Evolutionary conservation across 2,888 invertebrate species (phyloP).

Genomic region (Mylabris sibirica): DNA sequence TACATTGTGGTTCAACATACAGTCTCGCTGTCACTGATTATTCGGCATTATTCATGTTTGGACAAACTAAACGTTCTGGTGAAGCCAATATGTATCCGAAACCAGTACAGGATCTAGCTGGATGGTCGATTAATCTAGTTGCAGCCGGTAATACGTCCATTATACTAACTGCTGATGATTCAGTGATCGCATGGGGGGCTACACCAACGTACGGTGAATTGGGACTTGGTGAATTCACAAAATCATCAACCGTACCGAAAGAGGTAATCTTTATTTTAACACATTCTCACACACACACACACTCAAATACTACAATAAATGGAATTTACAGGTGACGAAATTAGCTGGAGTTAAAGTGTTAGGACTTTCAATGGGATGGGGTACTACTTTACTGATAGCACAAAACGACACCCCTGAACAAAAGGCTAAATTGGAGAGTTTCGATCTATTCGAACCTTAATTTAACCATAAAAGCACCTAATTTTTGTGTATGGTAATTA

Average conservation of each 20-base stretch:
- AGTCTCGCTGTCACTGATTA: slow-evolving; percentile 84
- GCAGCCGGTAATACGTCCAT: slow-evolving; percentile 85
- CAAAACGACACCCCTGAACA: slow-evolving; percentile 72
- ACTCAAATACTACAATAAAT: too few species aligned
- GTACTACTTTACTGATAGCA: slow-evolving; percentile 80
- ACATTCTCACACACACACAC: too few species aligned
- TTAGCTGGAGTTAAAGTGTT: slow-evolving; percentile 79
- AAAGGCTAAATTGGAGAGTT: slow-evolving; percentile 66
- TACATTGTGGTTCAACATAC: slow-evolving; percentile 86
- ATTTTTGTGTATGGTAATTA: not conserved
- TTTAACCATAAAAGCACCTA: not conserved
- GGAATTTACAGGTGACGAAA: slow-evolving; percentile 61
- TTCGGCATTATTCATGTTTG: slow-evolving; percentile 82
- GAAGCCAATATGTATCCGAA: slow-evolving; percentile 98
- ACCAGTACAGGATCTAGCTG: slow-evolving; percentile 90
- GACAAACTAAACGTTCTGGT: slow-evolving; percentile 90
- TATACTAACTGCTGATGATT: slow-evolving; percentile 88
- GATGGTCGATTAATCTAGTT: slow-evolving; percentile 88
- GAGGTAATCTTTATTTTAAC: slow-evolving; percentile 67
- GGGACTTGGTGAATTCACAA: slow-evolving; percentile 84
- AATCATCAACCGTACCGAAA: slow-evolving; percentile 88
- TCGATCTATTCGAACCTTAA: slow-evolving; percentile 63
- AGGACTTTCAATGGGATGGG: slow-evolving; percentile 83
- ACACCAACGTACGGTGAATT: slow-evolving; percentile 93
- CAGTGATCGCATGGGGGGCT: slow-evolving; percentile 92